Evolutionary conservation across 2,888 invertebrate species (phyloP).

Genomic region (Tetragonula carbonaria): DNA sequence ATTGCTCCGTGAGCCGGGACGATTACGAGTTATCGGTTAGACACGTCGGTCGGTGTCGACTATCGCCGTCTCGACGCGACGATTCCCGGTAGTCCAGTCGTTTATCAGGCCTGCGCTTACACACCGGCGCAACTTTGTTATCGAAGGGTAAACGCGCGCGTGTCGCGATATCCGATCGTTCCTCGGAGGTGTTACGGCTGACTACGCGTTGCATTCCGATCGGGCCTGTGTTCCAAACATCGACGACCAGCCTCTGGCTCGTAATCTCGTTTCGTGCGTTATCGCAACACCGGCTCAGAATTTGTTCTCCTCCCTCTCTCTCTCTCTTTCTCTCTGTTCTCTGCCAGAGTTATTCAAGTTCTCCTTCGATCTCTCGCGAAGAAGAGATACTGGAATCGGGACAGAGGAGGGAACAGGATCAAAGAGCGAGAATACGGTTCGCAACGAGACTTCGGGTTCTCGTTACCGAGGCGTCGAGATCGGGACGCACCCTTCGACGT

Average conservation of each 20-base stretch:
- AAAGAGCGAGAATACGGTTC: constrained; percentile 24
- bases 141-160: constrained; percentile 66
- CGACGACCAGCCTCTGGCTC: background rate
- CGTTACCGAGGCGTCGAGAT: constrained; percentile 44
- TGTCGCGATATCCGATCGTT: constrained; percentile 63
- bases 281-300: constrained; percentile 15
- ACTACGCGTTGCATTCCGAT: constrained; percentile 45
- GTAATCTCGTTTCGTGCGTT: constrained; percentile 31
- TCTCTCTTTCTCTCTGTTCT: background rate
- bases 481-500: constrained; percentile 26
- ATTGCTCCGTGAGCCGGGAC: constrained; percentile 42
- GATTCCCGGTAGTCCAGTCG: constrained; percentile 66
- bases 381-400: background rate
- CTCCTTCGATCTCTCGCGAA: constrained; percentile 11
- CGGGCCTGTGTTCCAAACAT: constrained; percentile 6
- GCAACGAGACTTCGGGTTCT: background rate
- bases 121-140: constrained; percentile 62
- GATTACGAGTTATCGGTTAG: constrained; percentile 64
- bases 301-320: constrained; percentile 8
- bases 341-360: background rate
- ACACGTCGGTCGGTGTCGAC: constrained; percentile 53
- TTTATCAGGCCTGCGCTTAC: constrained; percentile 56
- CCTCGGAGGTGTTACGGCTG: constrained; percentile 44
- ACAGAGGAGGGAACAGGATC: constrained; percentile 40
- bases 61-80: constrained; percentile 56